phyloP scores from a whole-genome alignment of 2,113 vertebrate species.

The Phoxinus phoxinus region DNA sequence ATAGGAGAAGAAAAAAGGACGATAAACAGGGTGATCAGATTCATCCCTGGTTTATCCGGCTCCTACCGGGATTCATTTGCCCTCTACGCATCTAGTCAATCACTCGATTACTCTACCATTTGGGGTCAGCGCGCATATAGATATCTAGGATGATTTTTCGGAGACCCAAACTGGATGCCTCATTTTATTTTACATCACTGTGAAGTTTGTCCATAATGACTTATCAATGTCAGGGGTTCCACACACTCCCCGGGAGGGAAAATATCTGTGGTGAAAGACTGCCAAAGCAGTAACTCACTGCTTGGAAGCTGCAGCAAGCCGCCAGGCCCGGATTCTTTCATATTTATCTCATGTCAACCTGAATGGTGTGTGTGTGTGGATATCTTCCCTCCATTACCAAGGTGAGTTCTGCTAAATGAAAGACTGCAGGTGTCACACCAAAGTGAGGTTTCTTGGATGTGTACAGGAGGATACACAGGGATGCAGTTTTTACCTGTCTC shows the following conservation, averaged over 20 bases:
- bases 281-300: background rate
- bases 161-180: constrained; percentile 25
- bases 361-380: background rate
- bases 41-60: constrained; percentile 19
- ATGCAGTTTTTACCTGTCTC: background rate
- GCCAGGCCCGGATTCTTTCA: constrained; percentile 22
- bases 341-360: constrained; percentile 23
- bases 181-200: constrained; percentile 21
- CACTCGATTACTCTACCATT: constrained; percentile 21
- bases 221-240: constrained; percentile 43
- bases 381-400: constrained; percentile 17
- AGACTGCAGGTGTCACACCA: constrained; percentile 32
- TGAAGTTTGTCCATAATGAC: constrained; percentile 17
- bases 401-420: constrained; percentile 18
- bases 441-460: constrained; percentile 24
- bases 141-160: constrained; percentile 31
- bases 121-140: background rate
- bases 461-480: background rate
- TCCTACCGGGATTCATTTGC: background rate
- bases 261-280: constrained; percentile 31
- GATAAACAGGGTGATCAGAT: constrained; percentile 6
- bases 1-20: background rate
- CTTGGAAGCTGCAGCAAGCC: constrained; percentile 13
- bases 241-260: constrained; percentile 30
- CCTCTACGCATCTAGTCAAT: constrained; percentile 19